phyloP scores from a whole-genome alignment of 2,113 vertebrate genomes.

The Zosterops pallidus region DNA sequence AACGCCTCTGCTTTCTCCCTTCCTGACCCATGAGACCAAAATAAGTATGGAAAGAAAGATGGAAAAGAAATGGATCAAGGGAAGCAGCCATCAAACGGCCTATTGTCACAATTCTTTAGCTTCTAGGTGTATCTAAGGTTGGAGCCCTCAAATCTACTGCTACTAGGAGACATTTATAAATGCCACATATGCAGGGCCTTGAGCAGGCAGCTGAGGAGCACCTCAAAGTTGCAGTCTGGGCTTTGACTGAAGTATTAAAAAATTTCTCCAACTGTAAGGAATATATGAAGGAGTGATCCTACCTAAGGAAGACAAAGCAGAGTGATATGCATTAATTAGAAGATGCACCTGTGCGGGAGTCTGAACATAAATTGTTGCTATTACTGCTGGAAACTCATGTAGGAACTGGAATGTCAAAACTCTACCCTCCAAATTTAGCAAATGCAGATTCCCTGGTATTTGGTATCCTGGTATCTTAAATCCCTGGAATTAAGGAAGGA shows the following conservation, averaged over 20 bases:
- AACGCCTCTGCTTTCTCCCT: background rate
- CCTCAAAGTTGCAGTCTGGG: background rate
- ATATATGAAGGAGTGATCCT: background rate
- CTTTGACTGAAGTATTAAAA: background rate
- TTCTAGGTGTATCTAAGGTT: background rate
- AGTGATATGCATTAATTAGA: background rate
- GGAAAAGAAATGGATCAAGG: background rate
- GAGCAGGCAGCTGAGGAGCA: background rate
- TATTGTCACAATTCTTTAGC: background rate
- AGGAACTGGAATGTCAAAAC: background rate
- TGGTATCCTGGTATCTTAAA: background rate
- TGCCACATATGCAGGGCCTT: background rate
- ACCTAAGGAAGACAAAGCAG: background rate
- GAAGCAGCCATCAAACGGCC: background rate
- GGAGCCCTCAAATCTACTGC: background rate
- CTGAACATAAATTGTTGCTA: background rate
- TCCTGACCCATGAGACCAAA: background rate
- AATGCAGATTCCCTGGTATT: background rate
- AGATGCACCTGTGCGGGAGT: background rate
- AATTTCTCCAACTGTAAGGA: background rate
- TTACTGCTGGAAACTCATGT: background rate
- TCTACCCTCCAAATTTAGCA: background rate
- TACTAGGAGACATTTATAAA: background rate
- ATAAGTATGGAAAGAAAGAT: background rate
- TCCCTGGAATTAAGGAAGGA: background rate